Conservation (phyloP, 2,888 invertebrate species). For the Drosophila lutescens region DNA sequence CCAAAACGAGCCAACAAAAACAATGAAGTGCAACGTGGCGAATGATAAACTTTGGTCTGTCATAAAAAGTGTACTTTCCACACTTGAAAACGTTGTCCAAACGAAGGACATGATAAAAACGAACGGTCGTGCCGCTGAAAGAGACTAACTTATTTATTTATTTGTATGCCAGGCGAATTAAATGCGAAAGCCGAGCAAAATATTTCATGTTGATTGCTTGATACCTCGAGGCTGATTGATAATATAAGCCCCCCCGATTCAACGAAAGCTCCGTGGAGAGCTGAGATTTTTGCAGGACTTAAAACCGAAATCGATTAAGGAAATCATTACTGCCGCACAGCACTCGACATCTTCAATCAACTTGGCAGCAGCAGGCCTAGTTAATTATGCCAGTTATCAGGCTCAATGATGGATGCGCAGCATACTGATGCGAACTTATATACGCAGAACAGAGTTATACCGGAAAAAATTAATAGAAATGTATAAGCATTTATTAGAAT, state of each 20-base stretch:
- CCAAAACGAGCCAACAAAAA: conserved; percentile 48
- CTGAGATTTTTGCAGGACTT: conserved; percentile 13
- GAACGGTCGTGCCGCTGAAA: conserved; percentile 27
- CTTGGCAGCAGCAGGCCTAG: conserved; percentile 49
- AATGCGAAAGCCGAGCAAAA: conserved; percentile 13
- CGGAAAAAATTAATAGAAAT: too few relatives aligned
- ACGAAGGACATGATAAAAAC: conserved; percentile 23
- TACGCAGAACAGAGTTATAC: conserved; percentile 11
- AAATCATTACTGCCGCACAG: conserved; percentile 22
- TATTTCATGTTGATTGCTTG: conserved; percentile 26
- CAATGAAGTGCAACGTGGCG: conserved; percentile 73
- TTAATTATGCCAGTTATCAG: conserved; percentile 75
- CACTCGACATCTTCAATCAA: conserved; percentile 28
- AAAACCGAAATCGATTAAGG: conserved; percentile 36
- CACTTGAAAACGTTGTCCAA: conserved; percentile 52
- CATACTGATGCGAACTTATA: conserved; percentile 11
- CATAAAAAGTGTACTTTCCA: conserved; percentile 62
- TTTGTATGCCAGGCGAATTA: conserved; percentile 35
- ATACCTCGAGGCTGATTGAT: conserved; percentile 11
- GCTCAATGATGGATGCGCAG: conserved; percentile 43
- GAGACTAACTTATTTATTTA: conserved; percentile 29
- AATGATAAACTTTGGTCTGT: conserved; percentile 80
- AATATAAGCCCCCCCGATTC: not conserved
- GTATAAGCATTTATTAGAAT: too few relatives aligned
- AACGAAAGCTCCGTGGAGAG: not conserved